These are phyloP conservation scores for Tiaroga cobitis DNA, from an alignment of 2,797 vertebrate genomes.

Conservation along the genomic window DNA sequence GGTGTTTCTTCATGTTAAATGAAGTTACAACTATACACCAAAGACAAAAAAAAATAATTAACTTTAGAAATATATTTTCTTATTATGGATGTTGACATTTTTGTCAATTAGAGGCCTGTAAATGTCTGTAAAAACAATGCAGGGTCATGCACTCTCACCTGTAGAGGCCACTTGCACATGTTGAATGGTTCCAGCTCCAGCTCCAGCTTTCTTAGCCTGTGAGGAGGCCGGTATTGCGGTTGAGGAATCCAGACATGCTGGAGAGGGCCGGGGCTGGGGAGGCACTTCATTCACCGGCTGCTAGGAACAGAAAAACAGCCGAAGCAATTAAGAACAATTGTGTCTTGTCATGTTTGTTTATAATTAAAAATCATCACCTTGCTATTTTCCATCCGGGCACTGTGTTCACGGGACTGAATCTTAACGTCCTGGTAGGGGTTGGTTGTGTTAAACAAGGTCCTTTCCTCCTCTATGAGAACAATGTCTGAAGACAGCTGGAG, in stretches of 20 bases:
- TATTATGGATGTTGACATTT: neutral
- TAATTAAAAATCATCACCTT: constrained; percentile 72
- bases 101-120: neutral
- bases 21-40: constrained; percentile 73
- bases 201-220: constrained; percentile 53
- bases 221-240: constrained; percentile 50
- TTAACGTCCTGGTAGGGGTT: constrained; percentile 43
- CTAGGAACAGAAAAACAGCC: constrained; percentile 64
- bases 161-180: constrained; percentile 77
- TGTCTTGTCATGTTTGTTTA: neutral
- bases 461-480: constrained; percentile 54
- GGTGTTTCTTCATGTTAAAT: constrained; percentile 69
- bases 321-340: constrained; percentile 46
- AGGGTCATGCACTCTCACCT: constrained; percentile 63
- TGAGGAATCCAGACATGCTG: constrained; percentile 56
- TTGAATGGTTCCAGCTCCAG: constrained; percentile 70
- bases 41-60: neutral
- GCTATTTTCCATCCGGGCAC: constrained; percentile 72
- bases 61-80: neutral
- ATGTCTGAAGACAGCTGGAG: constrained; percentile 35
- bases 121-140: neutral
- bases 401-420: constrained; percentile 38
- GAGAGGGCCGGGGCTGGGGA: constrained; percentile 69
- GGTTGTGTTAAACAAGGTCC: constrained; percentile 45
- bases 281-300: constrained; percentile 80